Base-by-base conservation (phyloP, 2,888 invertebrate genomes). In the Heliconius sara region DNA sequence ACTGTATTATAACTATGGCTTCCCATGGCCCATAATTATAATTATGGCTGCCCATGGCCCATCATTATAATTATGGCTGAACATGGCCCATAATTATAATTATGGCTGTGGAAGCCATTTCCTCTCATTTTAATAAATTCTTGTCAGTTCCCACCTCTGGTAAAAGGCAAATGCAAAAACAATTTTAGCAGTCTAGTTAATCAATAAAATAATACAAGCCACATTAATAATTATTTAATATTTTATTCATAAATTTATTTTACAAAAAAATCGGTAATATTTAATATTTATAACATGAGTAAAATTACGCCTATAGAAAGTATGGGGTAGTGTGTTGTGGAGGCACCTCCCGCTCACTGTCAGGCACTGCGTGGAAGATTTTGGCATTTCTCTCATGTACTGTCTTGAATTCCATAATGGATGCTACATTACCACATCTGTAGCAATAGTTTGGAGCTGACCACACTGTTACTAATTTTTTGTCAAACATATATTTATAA, bases 371-470 rank as follows among this genome's bases (percentile, higher is more conserved):
- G 86, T 98, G 96, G 94, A 99, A 99, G 87, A 99, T 96, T 93
- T 98, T 98, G 30, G 98, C 96, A 85, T 96, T 96, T 89, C 97
- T 96, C 84, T 97, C 96, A 84, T 98, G 97, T 12, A 97, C 96
- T 82, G 97, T 96, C 81, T 96, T 96, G 90, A 99, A 98, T 91
- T 98, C 97, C 89, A 99, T 95, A 87, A 99, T 99, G 76, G 99
- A 99, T 7, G 99, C 99, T 78, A 99, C 97, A 92, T 99, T 99
- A 72, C 99, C 99, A 91, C 99, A 99, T 43, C 99, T 97, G 92
- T 99, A 99, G 94, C 99, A 99, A 93, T 99, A 99, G 95, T 99
- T 99, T 7, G 99, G 99, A 9, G 99, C 99, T 25, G 99, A 99
- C 99, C 99, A 99, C 3, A 99, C 99, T 0, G 99, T 99, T 60